Conservation (phyloP, 2,113 vertebrate genomes). For the Gallinago paraguaiae region DNA sequence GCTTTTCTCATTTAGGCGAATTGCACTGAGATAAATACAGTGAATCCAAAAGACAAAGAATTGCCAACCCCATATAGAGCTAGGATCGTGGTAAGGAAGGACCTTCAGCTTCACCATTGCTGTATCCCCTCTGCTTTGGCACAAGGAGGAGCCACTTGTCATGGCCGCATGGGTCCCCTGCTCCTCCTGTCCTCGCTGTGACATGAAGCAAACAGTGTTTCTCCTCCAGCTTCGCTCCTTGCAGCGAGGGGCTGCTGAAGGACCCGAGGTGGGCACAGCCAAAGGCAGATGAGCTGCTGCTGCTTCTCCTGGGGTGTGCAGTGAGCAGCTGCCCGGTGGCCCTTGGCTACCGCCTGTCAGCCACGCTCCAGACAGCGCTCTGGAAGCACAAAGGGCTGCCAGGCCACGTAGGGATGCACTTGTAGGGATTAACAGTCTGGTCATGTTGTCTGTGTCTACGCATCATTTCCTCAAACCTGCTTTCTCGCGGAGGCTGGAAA, state of each 20-base stretch:
- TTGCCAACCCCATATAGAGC: background rate
- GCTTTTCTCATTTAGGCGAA: background rate
- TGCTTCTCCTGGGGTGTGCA: background rate
- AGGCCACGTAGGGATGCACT: fast-evolving
- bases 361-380: too few relatives aligned
- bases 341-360: background rate
- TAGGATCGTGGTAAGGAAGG: background rate
- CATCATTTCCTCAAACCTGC: background rate
- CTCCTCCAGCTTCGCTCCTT: background rate
- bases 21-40: background rate
- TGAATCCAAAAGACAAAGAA: background rate
- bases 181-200: background rate
- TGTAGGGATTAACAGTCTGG: background rate
- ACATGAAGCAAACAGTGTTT: too few relatives aligned
- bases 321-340: too few relatives aligned
- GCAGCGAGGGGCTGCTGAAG: background rate
- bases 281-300: background rate
- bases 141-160: fast-evolving
- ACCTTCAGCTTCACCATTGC: background rate
- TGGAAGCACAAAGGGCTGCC: background rate
- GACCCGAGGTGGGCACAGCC: background rate
- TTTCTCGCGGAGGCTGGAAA: background rate
- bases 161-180: fast-evolving
- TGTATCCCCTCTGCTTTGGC: background rate
- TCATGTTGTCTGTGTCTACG: background rate